Conservation (phyloP, 2,888 invertebrate genomes). For the Orthosia gracilis region DNA sequence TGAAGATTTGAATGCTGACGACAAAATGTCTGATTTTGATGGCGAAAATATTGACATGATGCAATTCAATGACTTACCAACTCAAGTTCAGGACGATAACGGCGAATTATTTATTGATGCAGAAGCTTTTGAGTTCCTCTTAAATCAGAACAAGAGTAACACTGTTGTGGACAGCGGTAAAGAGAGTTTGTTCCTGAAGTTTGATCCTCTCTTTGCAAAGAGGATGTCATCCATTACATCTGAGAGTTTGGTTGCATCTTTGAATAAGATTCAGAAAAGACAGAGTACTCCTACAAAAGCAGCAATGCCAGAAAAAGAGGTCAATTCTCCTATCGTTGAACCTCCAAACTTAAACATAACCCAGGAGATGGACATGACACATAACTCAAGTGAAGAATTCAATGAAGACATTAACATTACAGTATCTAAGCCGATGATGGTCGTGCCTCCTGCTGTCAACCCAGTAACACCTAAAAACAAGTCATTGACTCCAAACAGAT, state of each 20-base stretch:
- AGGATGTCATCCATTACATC: slow-evolving; percentile 77
- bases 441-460: slow-evolving; percentile 86
- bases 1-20: slow-evolving; percentile 74
- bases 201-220: slow-evolving; percentile 87
- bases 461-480: slow-evolving; percentile 81
- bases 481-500: slow-evolving; percentile 79
- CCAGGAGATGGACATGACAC: slow-evolving; percentile 62
- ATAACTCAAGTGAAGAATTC: slow-evolving; percentile 69
- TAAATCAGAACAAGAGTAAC: slow-evolving; percentile 85
- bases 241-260: slow-evolving; percentile 80
- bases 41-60: slow-evolving; percentile 77
- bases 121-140: slow-evolving; percentile 85
- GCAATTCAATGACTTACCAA: slow-evolving; percentile 77
- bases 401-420: slow-evolving; percentile 78
- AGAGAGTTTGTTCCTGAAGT: slow-evolving; percentile 88
- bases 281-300: slow-evolving; percentile 83
- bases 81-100: slow-evolving; percentile 74
- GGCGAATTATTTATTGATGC: slow-evolving; percentile 87
- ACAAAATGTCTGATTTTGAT: slow-evolving; percentile 73
- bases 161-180: slow-evolving; percentile 85
- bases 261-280: slow-evolving; percentile 77
- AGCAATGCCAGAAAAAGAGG: slow-evolving; percentile 61
- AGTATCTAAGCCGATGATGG: slow-evolving; percentile 87
- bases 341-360: slow-evolving; percentile 74
- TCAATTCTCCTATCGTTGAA: slow-evolving; percentile 69